phyloP scores from a whole-genome alignment of 1,140 invertebrate genomes.

The Archivesica marissinica region DNA sequence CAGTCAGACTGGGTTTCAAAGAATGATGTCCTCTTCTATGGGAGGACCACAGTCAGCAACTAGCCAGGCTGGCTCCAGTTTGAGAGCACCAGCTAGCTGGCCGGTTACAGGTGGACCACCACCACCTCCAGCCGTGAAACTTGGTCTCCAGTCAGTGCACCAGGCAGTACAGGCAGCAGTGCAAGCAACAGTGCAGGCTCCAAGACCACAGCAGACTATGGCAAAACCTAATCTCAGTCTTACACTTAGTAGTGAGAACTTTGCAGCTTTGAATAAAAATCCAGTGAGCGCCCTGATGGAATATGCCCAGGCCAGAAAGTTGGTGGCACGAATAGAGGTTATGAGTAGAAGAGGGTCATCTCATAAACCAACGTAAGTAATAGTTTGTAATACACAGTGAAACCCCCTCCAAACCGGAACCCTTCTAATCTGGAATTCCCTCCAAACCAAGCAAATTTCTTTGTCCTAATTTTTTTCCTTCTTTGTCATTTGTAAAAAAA shows the following conservation, averaged over 20 bases:
- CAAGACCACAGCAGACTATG: neutral
- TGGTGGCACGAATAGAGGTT: slow-evolving; percentile 81
- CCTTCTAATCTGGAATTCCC: no score
- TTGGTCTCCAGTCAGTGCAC: no score
- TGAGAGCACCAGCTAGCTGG: neutral
- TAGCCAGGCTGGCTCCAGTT: neutral
- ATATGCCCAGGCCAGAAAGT: slow-evolving; percentile 83
- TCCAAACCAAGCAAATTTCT: no score
- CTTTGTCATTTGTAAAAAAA: no score
- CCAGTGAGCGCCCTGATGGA: slow-evolving; percentile 85
- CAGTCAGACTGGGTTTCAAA: neutral
- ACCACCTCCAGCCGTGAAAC: slow-evolving; percentile 1
- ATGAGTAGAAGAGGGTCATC: slow-evolving; percentile 82
- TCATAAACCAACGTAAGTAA: slow-evolving; percentile 83
- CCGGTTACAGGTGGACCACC: neutral
- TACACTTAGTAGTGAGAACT: slow-evolving; percentile 80
- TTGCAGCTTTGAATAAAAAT: slow-evolving; percentile 84
- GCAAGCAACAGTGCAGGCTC: neutral
- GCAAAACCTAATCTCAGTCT: slow-evolving; percentile 48
- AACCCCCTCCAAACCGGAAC: no score
- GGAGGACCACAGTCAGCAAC: neutral
- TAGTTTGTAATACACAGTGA: neutral
- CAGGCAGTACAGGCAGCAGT: slow-evolving; percentile 23
- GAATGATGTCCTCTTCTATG: neutral
- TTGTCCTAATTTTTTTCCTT: no score